phyloP scores from a whole-genome alignment of 2,888 invertebrate species.

The Patella ulyssiponensis region DNA sequence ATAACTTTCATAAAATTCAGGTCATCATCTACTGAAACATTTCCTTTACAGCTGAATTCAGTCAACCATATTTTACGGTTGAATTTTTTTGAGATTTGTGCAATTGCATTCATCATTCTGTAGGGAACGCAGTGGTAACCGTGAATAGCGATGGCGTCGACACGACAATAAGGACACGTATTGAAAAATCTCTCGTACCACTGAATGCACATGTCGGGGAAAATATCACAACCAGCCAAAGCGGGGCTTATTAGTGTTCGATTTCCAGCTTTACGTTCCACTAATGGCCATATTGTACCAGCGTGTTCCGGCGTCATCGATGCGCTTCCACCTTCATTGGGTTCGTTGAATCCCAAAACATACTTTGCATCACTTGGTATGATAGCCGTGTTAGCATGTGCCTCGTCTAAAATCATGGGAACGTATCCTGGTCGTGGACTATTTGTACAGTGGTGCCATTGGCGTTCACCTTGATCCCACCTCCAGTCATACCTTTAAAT shows the following conservation, averaged over 20 bases:
- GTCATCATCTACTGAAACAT: constrained; percentile 32
- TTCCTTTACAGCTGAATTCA: constrained; percentile 43
- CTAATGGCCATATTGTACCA: constrained; percentile 43
- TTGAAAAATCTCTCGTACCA: constrained; percentile 51
- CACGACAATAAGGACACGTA: constrained; percentile 42
- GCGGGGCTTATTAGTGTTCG: constrained; percentile 48
- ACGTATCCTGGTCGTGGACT: constrained; percentile 31
- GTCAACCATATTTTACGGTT: constrained; percentile 46
- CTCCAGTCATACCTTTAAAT: constrained; percentile 38
- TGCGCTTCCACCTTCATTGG: constrained; percentile 44
- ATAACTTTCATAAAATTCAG: constrained; percentile 39
- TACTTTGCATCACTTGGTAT: constrained; percentile 35
- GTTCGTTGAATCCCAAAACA: constrained; percentile 52
- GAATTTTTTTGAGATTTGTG: constrained; percentile 38
- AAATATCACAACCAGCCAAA: constrained; percentile 34
- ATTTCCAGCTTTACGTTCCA: constrained; percentile 36
- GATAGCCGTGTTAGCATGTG: not conserved
- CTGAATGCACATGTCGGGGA: constrained; percentile 25
- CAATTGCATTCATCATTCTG: constrained; percentile 34
- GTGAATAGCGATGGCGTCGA: constrained; percentile 52
- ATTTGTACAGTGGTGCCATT: constrained; percentile 18
- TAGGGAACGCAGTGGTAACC: constrained; percentile 41
- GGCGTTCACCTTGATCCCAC: constrained; percentile 21
- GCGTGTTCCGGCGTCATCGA: constrained; percentile 43
- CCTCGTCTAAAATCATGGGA: constrained; percentile 49